phyloP scores from a whole-genome alignment of 1,140 invertebrate genomes.

The Littorina saxatilis region DNA sequence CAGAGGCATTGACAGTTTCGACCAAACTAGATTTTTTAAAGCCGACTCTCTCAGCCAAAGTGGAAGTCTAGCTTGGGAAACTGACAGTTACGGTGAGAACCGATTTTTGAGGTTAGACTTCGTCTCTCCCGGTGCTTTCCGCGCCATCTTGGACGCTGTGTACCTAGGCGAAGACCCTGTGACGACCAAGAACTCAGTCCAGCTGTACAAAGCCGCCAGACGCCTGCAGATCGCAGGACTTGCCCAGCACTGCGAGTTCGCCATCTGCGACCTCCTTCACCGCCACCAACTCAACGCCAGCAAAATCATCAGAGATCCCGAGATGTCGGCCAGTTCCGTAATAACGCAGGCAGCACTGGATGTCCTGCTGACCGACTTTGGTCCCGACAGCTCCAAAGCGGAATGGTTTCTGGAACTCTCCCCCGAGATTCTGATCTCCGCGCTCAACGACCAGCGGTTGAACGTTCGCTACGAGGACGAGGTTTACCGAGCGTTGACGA shows the following conservation, averaged over 20 bases:
- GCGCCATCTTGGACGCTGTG: background rate
- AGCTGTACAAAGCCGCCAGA: background rate
- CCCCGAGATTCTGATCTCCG: background rate
- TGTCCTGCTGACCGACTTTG: conserved; percentile 15
- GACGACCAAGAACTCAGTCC: background rate
- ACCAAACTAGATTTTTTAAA: no score
- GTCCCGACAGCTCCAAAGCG: background rate
- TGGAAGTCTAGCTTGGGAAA: no score
- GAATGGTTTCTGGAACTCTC: conserved; percentile 21
- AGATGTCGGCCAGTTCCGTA: background rate
- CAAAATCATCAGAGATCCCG: background rate
- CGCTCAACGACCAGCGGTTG: conserved; percentile 8
- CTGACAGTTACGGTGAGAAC: background rate
- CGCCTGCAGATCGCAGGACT: conserved; percentile 14
- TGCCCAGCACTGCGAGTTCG: background rate
- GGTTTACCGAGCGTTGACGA: conserved; percentile 23
- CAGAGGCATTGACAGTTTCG: no score
- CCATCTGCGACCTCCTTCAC: background rate
- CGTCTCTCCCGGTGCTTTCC: background rate
- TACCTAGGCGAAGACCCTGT: conserved; percentile 8
- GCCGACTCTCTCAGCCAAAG: no score
- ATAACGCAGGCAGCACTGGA: background rate
- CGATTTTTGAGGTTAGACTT: background rate
- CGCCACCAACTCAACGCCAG: background rate
- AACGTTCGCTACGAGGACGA: conserved; percentile 28